Percentiles rank a stretch among this genome's conserved stretches.
Evolutionary conservation across 2,888 invertebrate genomes (phyloP).

Genomic region (Cordylochernes scorpioides): DNA sequence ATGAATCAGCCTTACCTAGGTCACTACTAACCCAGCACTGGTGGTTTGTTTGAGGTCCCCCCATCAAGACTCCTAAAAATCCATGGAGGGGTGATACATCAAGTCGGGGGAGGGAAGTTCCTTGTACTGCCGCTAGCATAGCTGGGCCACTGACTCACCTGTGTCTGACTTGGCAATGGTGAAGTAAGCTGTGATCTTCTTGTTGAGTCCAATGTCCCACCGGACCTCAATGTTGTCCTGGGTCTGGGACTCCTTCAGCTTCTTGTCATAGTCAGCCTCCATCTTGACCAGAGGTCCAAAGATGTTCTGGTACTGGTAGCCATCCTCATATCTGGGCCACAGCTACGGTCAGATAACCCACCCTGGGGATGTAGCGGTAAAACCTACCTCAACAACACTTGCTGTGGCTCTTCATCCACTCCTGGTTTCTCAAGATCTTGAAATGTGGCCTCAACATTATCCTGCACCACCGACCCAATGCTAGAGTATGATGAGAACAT

Average conservation of each 20-base stretch:
- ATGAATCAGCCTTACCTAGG: too few species aligned
- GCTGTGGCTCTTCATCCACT: conserved; percentile 89
- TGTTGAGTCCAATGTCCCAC: conserved; percentile 95
- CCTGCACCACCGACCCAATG: conserved; percentile 23
- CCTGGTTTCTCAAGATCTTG: conserved; percentile 95
- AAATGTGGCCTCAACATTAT: conserved; percentile 87
- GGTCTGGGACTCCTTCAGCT: conserved; percentile 87
- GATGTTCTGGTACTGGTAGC: conserved; percentile 93
- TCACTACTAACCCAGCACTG: too few species aligned
- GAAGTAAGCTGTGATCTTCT: conserved; percentile 91
- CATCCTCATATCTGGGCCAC: conserved; percentile 64
- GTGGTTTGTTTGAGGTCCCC: too few species aligned
- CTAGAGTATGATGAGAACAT: not conserved
- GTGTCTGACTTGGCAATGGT: conserved; percentile 88
- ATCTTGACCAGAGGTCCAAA: conserved; percentile 86
- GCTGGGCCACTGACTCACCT: too few species aligned
- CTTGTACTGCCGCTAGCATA: too few species aligned
- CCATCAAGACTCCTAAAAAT: too few species aligned
- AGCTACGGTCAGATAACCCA: not conserved
- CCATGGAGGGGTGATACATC: too few species aligned
- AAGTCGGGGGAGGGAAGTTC: too few species aligned
- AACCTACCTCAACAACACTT: conserved; percentile 29
- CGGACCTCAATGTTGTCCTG: conserved; percentile 93
- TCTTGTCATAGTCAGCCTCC: conserved; percentile 93
- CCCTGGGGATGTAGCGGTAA: not conserved